phyloP scores from a whole-genome alignment of 2,113 vertebrate genomes.

The Amblyornis subalaris region DNA sequence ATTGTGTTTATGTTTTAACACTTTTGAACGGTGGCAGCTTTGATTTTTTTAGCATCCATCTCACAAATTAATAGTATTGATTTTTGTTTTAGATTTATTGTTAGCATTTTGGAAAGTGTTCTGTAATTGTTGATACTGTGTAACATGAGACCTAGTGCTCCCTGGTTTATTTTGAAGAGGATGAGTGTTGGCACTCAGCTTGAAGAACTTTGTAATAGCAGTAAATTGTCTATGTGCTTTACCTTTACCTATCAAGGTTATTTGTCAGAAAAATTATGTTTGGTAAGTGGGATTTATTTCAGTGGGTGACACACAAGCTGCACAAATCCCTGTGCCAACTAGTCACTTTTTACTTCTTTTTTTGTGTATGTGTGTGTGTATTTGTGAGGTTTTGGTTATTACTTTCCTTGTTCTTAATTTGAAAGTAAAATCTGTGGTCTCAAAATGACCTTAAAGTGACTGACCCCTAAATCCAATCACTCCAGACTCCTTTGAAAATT shows the following conservation, averaged over 20 bases:
- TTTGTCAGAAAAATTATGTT: constrained; percentile 73
- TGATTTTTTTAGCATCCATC: constrained; percentile 34
- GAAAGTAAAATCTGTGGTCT: constrained; percentile 77
- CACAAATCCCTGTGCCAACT: constrained; percentile 20
- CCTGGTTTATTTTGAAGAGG: constrained; percentile 22
- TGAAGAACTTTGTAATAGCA: constrained; percentile 39
- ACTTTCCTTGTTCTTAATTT: constrained; percentile 68
- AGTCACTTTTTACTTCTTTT: constrained; percentile 5
- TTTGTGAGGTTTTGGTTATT: constrained; percentile 63
- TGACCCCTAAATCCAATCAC: constrained; percentile 81
- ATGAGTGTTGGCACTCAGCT: constrained; percentile 29
- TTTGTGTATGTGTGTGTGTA: background rate
- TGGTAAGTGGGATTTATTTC: constrained; percentile 40
- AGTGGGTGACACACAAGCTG: constrained; percentile 52
- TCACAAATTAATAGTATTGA: constrained; percentile 54
- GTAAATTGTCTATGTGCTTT: constrained; percentile 40
- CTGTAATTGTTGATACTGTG: constrained; percentile 37
- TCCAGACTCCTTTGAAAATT: constrained; percentile 69
- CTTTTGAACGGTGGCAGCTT: constrained; percentile 21
- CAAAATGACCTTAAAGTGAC: constrained; percentile 71
- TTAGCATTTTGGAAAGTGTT: constrained; percentile 53
- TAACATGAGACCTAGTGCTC: constrained; percentile 14
- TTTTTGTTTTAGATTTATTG: constrained; percentile 57
- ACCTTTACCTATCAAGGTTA: constrained; percentile 71
- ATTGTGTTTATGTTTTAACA: constrained; percentile 61